Conservation (phyloP, 2,797 vertebrate genomes). For the Apogon talboti region DNA sequence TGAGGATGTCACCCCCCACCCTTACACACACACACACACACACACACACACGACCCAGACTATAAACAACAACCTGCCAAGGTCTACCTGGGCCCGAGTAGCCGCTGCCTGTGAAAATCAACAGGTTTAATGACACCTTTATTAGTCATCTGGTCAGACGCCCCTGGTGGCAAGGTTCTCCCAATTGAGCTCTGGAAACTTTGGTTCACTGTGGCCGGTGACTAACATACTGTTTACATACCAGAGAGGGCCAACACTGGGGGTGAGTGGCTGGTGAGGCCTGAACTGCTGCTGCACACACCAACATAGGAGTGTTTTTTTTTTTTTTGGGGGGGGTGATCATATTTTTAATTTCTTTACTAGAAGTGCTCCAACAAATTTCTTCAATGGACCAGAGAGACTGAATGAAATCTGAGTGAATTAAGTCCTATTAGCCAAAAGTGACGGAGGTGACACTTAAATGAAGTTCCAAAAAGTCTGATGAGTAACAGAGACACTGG, state of each 20-base stretch:
- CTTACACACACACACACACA: too few species aligned
- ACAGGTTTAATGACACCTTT: slow-evolving; percentile 74
- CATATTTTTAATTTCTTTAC: too few species aligned
- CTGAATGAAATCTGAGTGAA: too few species aligned
- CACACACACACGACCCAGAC: slow-evolving; percentile 41
- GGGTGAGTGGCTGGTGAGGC: slow-evolving; percentile 35
- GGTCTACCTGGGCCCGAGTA: slow-evolving; percentile 57
- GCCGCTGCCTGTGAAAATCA: slow-evolving; percentile 55
- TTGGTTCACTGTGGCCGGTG: slow-evolving; percentile 74
- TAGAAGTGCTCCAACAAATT: too few species aligned
- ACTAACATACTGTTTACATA: slow-evolving; percentile 75
- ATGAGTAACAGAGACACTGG: too few species aligned
- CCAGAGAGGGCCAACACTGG: slow-evolving; percentile 64
- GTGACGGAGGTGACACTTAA: too few species aligned
- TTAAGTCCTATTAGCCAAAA: too few species aligned
- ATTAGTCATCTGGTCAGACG: slow-evolving; percentile 72
- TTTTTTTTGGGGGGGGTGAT: too few species aligned
- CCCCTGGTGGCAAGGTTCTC: slow-evolving; percentile 64
- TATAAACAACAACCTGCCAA: slow-evolving; percentile 69
- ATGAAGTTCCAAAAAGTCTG: too few species aligned
- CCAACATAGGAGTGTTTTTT: not conserved
- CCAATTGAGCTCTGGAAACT: slow-evolving; percentile 79
- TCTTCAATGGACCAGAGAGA: too few species aligned
- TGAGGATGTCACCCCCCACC: slow-evolving; percentile 39
- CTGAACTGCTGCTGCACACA: slow-evolving; percentile 2